Conservation (phyloP, 2,113 vertebrate genomes). For the Xyliphius kryptos region DNA sequence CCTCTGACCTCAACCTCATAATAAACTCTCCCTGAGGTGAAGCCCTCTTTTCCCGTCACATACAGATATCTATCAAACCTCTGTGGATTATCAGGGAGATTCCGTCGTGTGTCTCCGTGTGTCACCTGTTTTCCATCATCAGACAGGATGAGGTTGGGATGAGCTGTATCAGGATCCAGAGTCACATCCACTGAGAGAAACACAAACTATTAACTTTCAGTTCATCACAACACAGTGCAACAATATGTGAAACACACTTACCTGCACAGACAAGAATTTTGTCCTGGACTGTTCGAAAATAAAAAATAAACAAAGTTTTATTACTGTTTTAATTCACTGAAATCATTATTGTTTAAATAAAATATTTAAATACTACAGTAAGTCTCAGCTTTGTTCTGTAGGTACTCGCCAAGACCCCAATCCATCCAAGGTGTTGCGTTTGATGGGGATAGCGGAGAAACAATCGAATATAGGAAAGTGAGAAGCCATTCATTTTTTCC, state of each 20-base stretch:
- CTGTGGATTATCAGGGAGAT: conserved; percentile 14
- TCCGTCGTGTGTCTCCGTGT: neutral
- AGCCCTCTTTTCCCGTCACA: conserved; percentile 12
- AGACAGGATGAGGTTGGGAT: conserved; percentile 6
- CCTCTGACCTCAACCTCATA: conserved; percentile 18
- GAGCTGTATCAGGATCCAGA: conserved; percentile 16
- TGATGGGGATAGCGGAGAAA: too few relatives aligned
- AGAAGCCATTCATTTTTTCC: too few relatives aligned
- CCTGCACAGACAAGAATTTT: neutral
- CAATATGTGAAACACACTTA: too few relatives aligned
- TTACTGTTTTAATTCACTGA: too few relatives aligned
- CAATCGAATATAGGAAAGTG: too few relatives aligned
- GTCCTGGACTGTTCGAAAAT: neutral
- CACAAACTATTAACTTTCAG: neutral
- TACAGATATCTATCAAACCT: neutral
- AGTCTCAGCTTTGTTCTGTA: too few relatives aligned
- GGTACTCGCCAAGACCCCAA: too few relatives aligned
- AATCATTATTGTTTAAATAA: too few relatives aligned
- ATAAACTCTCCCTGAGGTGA: conserved; percentile 19
- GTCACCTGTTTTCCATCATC: neutral
- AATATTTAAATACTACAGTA: neutral
- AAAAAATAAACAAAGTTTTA: neutral
- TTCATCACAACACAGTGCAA: neutral
- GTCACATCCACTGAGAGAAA: conserved; percentile 12
- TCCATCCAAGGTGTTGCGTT: too few relatives aligned